Percentiles rank a stretch among this genome's conserved stretches.
phyloP scores from a whole-genome alignment of 2,888 invertebrate genomes.

The Eristalis pertinax region DNA sequence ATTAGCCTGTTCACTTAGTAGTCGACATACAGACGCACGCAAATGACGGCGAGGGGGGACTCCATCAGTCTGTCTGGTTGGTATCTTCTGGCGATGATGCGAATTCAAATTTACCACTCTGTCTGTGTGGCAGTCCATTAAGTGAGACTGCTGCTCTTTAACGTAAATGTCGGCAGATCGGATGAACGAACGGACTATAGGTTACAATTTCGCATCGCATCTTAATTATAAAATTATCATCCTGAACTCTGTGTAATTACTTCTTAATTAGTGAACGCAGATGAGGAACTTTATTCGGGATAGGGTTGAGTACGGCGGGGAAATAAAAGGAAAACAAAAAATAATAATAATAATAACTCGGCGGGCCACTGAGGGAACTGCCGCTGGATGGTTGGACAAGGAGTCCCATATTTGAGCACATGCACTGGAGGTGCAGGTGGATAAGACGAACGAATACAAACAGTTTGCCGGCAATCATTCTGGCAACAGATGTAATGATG shows the following conservation, averaged over 20 bases:
- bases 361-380: constrained; percentile 16
- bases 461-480: constrained; percentile 13
- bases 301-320: constrained; percentile 13
- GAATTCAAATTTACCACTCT: constrained; percentile 54
- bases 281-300: constrained; percentile 24
- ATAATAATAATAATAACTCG: background rate
- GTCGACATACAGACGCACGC: constrained; percentile 11
- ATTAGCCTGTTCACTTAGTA: constrained; percentile 62
- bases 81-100: constrained; percentile 27
- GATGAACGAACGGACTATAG: constrained; percentile 43
- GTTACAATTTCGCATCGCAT: constrained; percentile 57
- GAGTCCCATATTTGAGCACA: constrained; percentile 17
- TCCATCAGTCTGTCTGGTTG: constrained; percentile 35
- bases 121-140: constrained; percentile 30
- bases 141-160: constrained; percentile 40
- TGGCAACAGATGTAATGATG: constrained; percentile 1
- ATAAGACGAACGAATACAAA: constrained; percentile 7
- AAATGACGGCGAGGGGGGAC: background rate
- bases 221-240: constrained; percentile 69
- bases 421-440: constrained; percentile 41
- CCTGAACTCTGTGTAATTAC: constrained; percentile 58
- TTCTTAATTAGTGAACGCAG: constrained; percentile 63
- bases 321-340: background rate
- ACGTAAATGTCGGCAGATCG: constrained; percentile 44
- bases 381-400: constrained; percentile 11